Percentiles rank a stretch among this genome's conserved stretches.
phyloP scores from a whole-genome alignment of 2,888 invertebrate species.

The Ormyrus thymus region DNA sequence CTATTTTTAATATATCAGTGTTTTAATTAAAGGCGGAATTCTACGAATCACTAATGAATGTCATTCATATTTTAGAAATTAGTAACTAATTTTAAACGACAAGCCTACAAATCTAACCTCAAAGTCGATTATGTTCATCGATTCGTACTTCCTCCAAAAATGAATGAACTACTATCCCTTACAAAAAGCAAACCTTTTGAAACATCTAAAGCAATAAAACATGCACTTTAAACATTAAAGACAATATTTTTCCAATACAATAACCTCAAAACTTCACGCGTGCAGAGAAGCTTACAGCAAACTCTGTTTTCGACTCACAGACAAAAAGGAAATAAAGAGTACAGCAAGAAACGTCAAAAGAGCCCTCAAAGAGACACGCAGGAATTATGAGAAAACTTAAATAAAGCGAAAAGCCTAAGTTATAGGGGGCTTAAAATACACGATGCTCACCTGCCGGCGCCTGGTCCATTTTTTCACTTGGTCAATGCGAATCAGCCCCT shows the following conservation, averaged over 20 bases:
- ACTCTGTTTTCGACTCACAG: neutral
- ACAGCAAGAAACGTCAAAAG: neutral
- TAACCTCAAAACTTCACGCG: conserved; percentile 44
- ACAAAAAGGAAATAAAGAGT: neutral
- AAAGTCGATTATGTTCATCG: neutral
- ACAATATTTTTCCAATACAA: neutral
- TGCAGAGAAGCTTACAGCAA: neutral
- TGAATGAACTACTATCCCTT: no score
- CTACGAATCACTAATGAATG: no score
- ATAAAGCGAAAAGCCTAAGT: neutral
- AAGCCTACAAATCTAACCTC: neutral
- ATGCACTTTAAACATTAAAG: neutral
- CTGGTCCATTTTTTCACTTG: conserved; percentile 71
- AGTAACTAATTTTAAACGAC: neutral
- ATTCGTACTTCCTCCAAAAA: neutral
- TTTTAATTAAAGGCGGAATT: no score
- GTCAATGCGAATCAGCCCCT: conserved; percentile 27
- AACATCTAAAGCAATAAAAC: neutral
- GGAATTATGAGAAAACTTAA: neutral
- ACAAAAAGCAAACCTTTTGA: no score
- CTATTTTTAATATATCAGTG: neutral
- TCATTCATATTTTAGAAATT: no score
- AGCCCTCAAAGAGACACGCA: neutral
- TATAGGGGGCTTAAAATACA: neutral
- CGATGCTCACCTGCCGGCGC: conserved; percentile 69